Base-by-base conservation (phyloP, 2,797 vertebrate genomes). In the Spatula versicolor region DNA sequence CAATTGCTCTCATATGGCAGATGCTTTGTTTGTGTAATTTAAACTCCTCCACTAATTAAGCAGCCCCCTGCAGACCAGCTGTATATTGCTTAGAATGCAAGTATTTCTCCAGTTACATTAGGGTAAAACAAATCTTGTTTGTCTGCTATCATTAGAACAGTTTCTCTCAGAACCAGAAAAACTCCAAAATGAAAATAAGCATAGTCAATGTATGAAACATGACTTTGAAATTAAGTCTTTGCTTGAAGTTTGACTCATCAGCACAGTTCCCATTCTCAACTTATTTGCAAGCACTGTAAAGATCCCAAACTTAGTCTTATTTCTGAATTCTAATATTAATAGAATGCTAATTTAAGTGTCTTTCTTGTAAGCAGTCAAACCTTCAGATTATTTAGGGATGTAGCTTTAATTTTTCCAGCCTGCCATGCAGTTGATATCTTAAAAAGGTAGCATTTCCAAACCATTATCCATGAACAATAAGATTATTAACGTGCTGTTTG, bases 401-500 rank as follows among this genome's bases (percentile, higher is more conserved):
- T 68, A 88, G 85, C 35, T 46, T 72, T 46, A 48, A 4, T 3
- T 17, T 7, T 46, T n/a, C 54, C 88, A 85, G 82, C 55, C 68
- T 82, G 63, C 13, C 56, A 43, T 43, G 88, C 86, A 83, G 59
- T 4, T 23, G 37, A 6, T 83, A 46, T 41, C 33, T 64, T 13
- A 7, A 17, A 39, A 60, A 68, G 59, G 86, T 4, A 74, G 67
- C 41, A 55, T 1, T 56, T 66, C 67, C 39, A 39, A 55, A 4
- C 19, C 59, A 23, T 1, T 20, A 4, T 25, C 8, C 0, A 6
- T 2, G 22, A 12, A 22, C 2, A 84, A 35, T 13, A 25, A 7
- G 25, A 7, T 26, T 25, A 39, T 20, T 55, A 43, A 76, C 1
- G 18, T 69, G 59, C 22, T 4, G 3, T 5, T 5, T 28, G 78